phyloP scores from a whole-genome alignment of 2,113 vertebrate species.

The Bucco capensis region DNA sequence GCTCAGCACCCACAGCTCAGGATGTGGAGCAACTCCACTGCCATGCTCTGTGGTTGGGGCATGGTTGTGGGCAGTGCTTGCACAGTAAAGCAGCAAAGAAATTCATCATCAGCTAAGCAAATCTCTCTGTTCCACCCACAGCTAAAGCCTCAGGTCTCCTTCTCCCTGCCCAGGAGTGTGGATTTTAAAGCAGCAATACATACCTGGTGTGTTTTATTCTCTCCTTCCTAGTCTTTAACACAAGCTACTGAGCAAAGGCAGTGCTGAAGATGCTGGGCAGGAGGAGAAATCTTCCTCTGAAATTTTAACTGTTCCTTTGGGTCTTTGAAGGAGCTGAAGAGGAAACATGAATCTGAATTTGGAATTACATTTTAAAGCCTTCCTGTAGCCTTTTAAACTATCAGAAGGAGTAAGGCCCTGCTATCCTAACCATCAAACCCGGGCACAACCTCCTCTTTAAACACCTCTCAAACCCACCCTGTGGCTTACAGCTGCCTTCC shows the following conservation, averaged over 20 bases:
- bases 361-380: constrained; percentile 26
- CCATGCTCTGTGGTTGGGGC: accelerated
- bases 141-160: neutral
- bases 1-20: neutral
- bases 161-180: neutral
- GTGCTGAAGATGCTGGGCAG: neutral
- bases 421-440: constrained; percentile 10
- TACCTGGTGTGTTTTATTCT: neutral
- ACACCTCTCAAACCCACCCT: neutral
- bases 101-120: neutral
- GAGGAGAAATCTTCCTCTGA: neutral
- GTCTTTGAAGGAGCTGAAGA: neutral
- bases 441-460: constrained; percentile 12
- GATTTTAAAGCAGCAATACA: neutral
- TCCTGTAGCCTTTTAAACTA: constrained; percentile 28
- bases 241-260: neutral
- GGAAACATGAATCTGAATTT: neutral
- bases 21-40: accelerated
- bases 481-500: constrained; percentile 64
- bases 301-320: neutral
- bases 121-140: neutral
- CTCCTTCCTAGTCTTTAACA: neutral
- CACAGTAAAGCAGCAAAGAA: neutral
- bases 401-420: constrained; percentile 1
- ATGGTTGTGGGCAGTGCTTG: neutral